Evolutionary conservation across 2,797 vertebrate genomes (phyloP), one percentile per base, ranked within the genome.

Genomic region (Oreochromis mossambicus): DNA sequence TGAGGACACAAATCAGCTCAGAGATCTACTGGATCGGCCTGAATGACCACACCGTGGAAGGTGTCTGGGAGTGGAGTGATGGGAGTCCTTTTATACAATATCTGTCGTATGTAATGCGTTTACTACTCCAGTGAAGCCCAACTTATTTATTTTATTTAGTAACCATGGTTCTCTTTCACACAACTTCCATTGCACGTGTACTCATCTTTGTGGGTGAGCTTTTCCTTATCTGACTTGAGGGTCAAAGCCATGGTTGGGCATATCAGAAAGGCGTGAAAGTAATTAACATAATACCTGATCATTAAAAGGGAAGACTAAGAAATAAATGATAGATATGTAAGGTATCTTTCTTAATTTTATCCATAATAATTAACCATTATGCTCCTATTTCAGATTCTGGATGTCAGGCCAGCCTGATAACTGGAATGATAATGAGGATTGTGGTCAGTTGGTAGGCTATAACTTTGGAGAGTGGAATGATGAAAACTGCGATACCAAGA

Each of bases 11-110:
- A 83, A 81, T 96, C 32, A 81, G 73, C 26, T 4, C 48, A 3
- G 88, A 93, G 4, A 90, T 92, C 88, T 96, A 84, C 93, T 97
- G 97, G 97, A 91, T 97, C 1, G 97, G 97, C n/a, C 91, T 97
- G 85, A 97, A 95, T 41, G 97, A 97, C 75, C 63, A 61, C 2
- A 29, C 61, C 1, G 3, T 56, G 4, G 96, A 97, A 79, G 93
- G 84, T 0, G 84, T 93, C 38, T 97, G 93, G 94, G 96, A 96
- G 82, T 97, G 97, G 97, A 94, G 86, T 0, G 96, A 97, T 3
- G 95, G 96, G 19, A 95, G 8, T 51, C 61, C 91, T 12, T 97
- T 82, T 36, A 76, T 95, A 21, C 19, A 58, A 36, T 92, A 89
- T 41, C 1, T 97, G 6, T 55, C 90, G 96, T 97, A 93, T 52